These are phyloP conservation scores for Pseudorasbora parva DNA, from an alignment of 2,113 vertebrate genomes.

Conservation along the genomic window DNA sequence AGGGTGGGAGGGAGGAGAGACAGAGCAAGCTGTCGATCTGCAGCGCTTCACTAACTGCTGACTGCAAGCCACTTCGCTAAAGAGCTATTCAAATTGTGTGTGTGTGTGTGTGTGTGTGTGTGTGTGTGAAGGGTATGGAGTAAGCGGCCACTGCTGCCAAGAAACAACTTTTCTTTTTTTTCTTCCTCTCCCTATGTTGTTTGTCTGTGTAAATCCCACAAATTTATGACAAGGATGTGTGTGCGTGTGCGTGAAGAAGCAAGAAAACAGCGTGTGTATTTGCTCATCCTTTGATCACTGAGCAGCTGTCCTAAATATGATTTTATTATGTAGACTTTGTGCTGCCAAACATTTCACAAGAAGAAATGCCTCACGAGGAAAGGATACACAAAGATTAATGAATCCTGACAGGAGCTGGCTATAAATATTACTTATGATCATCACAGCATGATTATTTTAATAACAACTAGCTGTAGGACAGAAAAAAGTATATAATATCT, in stretches of 20 bases:
- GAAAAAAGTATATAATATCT: background rate
- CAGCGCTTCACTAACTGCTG: slow-evolving; percentile 45
- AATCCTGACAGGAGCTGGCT: slow-evolving; percentile 59
- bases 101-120: slow-evolving; percentile 18
- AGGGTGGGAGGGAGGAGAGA: slow-evolving; percentile 43
- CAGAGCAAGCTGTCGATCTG: slow-evolving; percentile 37
- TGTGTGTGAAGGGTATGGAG: background rate
- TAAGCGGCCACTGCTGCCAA: background rate
- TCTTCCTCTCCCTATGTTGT: slow-evolving; percentile 57
- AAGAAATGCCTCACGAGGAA: slow-evolving; percentile 3
- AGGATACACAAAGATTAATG: slow-evolving; percentile 28
- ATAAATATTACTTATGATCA: slow-evolving; percentile 26
- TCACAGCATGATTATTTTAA: slow-evolving; percentile 25
- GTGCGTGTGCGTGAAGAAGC: background rate
- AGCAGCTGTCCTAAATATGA: slow-evolving; percentile 61
- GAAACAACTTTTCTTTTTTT: slow-evolving; percentile 21
- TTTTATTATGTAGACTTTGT: slow-evolving; percentile 37
- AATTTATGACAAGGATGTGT: slow-evolving; percentile 31
- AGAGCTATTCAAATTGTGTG: slow-evolving; percentile 32
- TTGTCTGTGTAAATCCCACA: slow-evolving; percentile 39
- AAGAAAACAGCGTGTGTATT: slow-evolving; percentile 22
- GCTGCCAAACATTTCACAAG: background rate
- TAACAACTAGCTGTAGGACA: slow-evolving; percentile 6
- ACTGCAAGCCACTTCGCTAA: slow-evolving; percentile 55
- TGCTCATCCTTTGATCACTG: slow-evolving; percentile 65